Evolutionary conservation across 2,888 invertebrate genomes (phyloP).

Genomic region (Tachina lurida): DNA sequence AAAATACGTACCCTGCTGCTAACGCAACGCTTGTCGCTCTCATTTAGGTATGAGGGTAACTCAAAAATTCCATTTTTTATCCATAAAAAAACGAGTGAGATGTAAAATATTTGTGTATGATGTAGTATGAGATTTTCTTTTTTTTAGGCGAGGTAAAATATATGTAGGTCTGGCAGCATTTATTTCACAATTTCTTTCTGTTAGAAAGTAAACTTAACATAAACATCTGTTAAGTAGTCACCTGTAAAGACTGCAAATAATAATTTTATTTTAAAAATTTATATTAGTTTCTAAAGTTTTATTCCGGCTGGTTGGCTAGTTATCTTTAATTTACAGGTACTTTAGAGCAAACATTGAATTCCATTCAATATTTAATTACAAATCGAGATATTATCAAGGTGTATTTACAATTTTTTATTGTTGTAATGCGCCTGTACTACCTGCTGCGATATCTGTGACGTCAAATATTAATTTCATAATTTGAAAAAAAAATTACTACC

Average conservation of each 20-base stretch:
- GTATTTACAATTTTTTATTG: neutral
- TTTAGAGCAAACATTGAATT: neutral
- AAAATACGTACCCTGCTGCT: too few relatives aligned
- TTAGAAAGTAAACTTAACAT: too few relatives aligned
- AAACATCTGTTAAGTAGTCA: neutral
- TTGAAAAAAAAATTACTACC: conserved; percentile 4
- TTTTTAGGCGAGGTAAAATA: too few relatives aligned
- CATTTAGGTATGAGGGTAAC: too few relatives aligned
- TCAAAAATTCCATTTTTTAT: too few relatives aligned
- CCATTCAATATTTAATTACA: neutral
- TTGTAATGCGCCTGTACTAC: neutral
- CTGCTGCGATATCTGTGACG: conserved; percentile 25
- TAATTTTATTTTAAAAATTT: neutral
- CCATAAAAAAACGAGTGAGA: too few relatives aligned
- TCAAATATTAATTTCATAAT: conserved; percentile 25
- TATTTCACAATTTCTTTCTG: too few relatives aligned
- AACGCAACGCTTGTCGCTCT: too few relatives aligned
- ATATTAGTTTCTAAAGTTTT: neutral
- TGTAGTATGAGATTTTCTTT: too few relatives aligned
- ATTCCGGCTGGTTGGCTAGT: neutral
- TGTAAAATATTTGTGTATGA: too few relatives aligned
- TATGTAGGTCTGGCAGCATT: too few relatives aligned
- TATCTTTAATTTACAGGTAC: neutral
- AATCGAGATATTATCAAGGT: neutral
- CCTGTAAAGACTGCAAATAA: too few relatives aligned